phyloP scores from a whole-genome alignment of 2,888 invertebrate species.

The Chrysomela aeneicollis region DNA sequence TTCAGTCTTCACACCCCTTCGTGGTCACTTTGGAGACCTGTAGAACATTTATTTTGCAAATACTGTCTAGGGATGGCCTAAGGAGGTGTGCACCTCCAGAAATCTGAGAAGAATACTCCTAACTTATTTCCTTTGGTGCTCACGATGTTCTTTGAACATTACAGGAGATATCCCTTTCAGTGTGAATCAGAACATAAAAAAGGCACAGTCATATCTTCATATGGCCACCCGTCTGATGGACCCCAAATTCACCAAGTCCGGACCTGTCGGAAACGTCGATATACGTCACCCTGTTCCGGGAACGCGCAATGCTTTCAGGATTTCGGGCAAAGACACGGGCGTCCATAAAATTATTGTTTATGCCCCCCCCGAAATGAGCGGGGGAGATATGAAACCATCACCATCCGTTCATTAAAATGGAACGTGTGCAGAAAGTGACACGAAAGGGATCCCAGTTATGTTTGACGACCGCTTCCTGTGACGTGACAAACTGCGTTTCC shows the following conservation, averaged over 20 bases:
- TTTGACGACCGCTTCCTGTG: constrained; percentile 1
- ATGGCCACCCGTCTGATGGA: no score
- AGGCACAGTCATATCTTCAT: no score
- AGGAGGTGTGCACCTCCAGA: no score
- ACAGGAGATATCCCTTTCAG: no score
- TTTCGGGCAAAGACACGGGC: background rate
- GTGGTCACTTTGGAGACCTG: no score
- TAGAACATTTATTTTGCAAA: no score
- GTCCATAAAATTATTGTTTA: constrained; percentile 4
- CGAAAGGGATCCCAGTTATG: constrained; percentile 1
- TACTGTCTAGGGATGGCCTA: no score
- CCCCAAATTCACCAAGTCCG: background rate
- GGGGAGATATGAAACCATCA: constrained; percentile 5
- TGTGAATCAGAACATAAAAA: no score
- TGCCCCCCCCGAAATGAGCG: background rate
- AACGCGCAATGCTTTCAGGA: background rate
- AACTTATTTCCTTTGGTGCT: no score
- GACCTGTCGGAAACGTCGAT: background rate
- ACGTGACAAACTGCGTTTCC: constrained; percentile 3
- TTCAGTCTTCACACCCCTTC: no score
- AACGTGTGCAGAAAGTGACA: constrained; percentile 4
- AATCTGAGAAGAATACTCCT: no score
- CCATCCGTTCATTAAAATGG: constrained; percentile 5
- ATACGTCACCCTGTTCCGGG: background rate
- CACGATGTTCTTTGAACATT: no score